Evolutionary conservation across 1,140 invertebrate genomes (phyloP).

Genomic region (Carcinoscorpius rotundicauda): DNA sequence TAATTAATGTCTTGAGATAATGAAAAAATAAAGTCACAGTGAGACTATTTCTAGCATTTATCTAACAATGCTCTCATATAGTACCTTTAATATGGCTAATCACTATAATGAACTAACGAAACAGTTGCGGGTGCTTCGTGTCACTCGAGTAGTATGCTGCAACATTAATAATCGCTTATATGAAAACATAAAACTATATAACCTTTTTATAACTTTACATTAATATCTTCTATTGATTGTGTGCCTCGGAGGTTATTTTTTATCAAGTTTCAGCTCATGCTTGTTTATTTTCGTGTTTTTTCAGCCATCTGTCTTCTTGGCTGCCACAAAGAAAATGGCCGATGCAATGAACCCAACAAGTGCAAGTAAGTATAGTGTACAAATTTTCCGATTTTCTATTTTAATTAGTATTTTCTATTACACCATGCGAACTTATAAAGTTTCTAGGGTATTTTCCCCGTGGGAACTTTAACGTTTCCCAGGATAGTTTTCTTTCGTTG

Average conservation of each 20-base stretch:
- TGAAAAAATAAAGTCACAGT: too few relatives aligned
- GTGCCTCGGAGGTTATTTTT: not conserved
- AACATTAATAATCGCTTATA: not conserved
- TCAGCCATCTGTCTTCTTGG: slow-evolving; percentile 61
- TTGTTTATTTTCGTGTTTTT: slow-evolving; percentile 15
- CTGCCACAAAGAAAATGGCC: slow-evolving; percentile 68
- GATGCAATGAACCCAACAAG: slow-evolving; percentile 80
- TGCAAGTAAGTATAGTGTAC: slow-evolving; percentile 59
- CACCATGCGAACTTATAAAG: not conserved
- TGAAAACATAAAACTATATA: not conserved
- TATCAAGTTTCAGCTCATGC: not conserved
- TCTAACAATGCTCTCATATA: too few relatives aligned
- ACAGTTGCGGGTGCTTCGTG: slow-evolving; percentile 7
- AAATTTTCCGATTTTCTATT: not conserved
- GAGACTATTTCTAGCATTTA: too few relatives aligned
- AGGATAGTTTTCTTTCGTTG: not conserved
- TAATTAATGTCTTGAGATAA: too few relatives aligned
- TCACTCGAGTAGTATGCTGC: not conserved
- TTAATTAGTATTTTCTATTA: too few relatives aligned
- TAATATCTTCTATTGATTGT: not conserved
- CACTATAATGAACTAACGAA: too few relatives aligned
- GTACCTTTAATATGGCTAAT: too few relatives aligned
- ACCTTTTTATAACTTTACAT: slow-evolving; percentile 1
- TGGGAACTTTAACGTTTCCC: not conserved
- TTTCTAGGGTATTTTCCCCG: not conserved